Evolutionary conservation across 2,797 vertebrate genomes (phyloP), one percentile per base, ranked within the genome.

Genomic region (Enteromius unitaeniatus): DNA sequence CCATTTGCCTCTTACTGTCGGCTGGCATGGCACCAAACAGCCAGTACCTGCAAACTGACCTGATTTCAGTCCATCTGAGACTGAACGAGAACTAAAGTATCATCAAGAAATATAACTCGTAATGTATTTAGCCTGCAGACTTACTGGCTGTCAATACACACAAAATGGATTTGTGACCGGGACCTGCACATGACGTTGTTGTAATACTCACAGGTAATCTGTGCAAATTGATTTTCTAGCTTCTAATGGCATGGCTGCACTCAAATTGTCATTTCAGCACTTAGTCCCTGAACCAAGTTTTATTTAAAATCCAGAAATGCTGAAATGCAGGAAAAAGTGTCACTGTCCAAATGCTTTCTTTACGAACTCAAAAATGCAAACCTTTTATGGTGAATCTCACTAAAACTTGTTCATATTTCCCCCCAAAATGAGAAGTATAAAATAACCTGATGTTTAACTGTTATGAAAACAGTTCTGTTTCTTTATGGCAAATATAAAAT

Each of bases 261-360:
- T 81, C 55, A 74, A 51, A 60, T 51, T 37, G 42, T 74, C 58
- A 0, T 34, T 74, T 82, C 42, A 82, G 70, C 80, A 74, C 26
- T 62, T 62, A 8, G 19, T 45, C 26, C 68, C 37, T 31, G 40
- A 72, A 53, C 68, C 17, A 23, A 49, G 68, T 62, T 81, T 81
- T n/a, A 72, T 81, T 81, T 49, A 73, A 81, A 70, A 81, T 81
- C 79, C 53, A 47, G 72, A 81, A 74, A 34, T 82, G 70, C 69
- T 74, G 80, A 62, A 37, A 34, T 65, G 80, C 69, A 65, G 26
- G 58, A 82, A 82, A 81, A 82, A 74, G 28, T 74, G 70, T 82
- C 58, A 26, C 13, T 34, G 21, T 13, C 28, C 70, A 64, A 49
- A 82, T 64, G 62, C 55, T 37, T 79, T 53, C 58, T 23, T 21